Evolutionary conservation across 2,113 vertebrate genomes (phyloP).

Genomic region (Actenoides hombroni): DNA sequence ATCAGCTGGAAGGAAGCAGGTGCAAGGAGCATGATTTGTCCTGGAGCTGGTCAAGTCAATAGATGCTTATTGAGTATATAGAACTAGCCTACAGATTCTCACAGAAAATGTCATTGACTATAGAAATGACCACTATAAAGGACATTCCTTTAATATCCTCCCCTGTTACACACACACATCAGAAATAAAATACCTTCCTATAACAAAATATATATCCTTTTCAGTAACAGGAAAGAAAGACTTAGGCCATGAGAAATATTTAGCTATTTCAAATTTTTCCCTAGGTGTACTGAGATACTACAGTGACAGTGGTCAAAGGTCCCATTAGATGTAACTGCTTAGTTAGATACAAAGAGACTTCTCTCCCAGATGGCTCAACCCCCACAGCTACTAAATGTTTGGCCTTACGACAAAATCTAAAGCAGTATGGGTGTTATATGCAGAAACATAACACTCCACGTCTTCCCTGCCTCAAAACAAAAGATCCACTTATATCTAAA

Average conservation of each 20-base stretch:
- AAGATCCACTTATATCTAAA: constrained; percentile 1
- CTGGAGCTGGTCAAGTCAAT: background rate
- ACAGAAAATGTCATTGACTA: background rate
- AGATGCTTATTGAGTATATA: background rate
- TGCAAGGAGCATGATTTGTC: background rate
- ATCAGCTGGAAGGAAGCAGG: background rate
- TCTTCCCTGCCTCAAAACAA: constrained; percentile 12
- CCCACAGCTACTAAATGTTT: background rate
- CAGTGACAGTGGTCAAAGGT: background rate
- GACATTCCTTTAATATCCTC: background rate
- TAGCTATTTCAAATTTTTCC: background rate
- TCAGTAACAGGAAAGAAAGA: background rate
- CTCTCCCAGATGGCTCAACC: background rate
- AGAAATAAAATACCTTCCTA: background rate
- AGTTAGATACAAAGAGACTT: background rate
- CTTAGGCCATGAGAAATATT: background rate
- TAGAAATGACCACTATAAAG: background rate
- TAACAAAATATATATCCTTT: background rate
- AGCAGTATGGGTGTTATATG: background rate
- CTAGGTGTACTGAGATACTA: background rate
- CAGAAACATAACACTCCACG: background rate
- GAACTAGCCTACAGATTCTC: background rate
- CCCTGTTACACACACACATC: background rate
- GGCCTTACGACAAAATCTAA: background rate
- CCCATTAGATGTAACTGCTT: background rate